Conservation (phyloP, 2,113 vertebrate genomes). For the Triplophysa dalaica region DNA sequence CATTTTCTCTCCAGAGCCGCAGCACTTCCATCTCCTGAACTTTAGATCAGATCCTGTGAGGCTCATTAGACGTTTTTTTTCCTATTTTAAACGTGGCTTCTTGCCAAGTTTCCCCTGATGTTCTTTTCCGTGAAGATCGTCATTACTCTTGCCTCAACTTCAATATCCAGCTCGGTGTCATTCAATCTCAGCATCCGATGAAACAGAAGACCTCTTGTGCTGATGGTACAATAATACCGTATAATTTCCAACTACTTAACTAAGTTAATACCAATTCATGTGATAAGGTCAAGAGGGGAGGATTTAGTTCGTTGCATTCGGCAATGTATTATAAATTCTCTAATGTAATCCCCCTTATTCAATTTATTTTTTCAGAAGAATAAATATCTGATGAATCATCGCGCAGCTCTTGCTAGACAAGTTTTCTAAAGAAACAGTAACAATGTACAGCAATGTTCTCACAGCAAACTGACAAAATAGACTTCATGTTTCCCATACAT, state of each 20-base stretch:
- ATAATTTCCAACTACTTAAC: not conserved
- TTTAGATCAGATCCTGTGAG: slow-evolving; percentile 2
- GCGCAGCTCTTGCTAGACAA: too few species aligned
- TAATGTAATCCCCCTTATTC: too few species aligned
- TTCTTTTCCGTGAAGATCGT: slow-evolving; percentile 1
- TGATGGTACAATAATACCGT: not conserved
- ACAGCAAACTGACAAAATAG: too few species aligned
- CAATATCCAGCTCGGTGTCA: not conserved
- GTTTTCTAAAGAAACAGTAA: too few species aligned
- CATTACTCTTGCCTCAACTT: slow-evolving; percentile 29
- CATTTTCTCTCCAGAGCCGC: not conserved
- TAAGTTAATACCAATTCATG: not conserved
- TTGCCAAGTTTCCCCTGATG: slow-evolving; percentile 38
- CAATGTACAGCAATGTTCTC: too few species aligned
- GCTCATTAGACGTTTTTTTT: slow-evolving; percentile 23
- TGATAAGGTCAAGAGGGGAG: too few species aligned
- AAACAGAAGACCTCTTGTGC: not conserved
- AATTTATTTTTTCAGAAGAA: too few species aligned
- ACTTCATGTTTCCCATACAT: too few species aligned
- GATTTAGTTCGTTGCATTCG: too few species aligned
- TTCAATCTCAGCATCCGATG: not conserved
- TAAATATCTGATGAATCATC: too few species aligned
- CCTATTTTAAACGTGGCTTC: slow-evolving; percentile 13
- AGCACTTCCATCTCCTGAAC: slow-evolving; percentile 9
- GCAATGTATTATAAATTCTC: too few species aligned